Evolutionary conservation across 2,888 invertebrate genomes (phyloP).

Genomic region (Exocentrus adspersus): DNA sequence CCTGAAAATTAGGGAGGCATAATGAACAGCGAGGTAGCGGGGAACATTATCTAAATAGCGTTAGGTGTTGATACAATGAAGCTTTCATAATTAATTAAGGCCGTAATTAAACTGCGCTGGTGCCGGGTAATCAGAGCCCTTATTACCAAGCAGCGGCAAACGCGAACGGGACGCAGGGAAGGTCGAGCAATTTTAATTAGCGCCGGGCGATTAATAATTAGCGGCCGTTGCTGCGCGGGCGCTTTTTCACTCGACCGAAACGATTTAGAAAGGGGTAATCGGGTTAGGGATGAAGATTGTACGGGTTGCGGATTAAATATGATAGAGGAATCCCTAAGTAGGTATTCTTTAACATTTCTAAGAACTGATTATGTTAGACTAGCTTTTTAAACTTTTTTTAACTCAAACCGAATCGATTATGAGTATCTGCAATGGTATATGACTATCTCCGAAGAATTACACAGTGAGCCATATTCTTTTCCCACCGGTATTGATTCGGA

Average conservation of each 20-base stretch:
- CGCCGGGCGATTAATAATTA: constrained; percentile 53
- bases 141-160: constrained; percentile 53
- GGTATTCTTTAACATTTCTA: too few species aligned
- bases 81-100: constrained; percentile 64
- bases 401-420: too few species aligned
- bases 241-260: constrained; percentile 37
- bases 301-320: neutral
- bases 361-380: too few species aligned
- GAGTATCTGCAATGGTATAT: too few species aligned
- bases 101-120: constrained; percentile 63
- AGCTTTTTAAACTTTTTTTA: too few species aligned
- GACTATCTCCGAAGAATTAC: too few species aligned
- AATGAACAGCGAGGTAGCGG: constrained; percentile 43
- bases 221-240: constrained; percentile 34
- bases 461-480: too few species aligned
- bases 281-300: constrained; percentile 32
- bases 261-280: constrained; percentile 35
- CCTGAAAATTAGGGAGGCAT: constrained; percentile 48
- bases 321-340: neutral
- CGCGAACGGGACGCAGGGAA: constrained; percentile 41
- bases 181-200: constrained; percentile 53
- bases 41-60: constrained; percentile 58
- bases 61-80: constrained; percentile 60
- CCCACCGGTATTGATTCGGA: too few species aligned
- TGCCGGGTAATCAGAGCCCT: constrained; percentile 57